Evolutionary conservation across 2,888 invertebrate species (phyloP).

Genomic region (Noctua comes): DNA sequence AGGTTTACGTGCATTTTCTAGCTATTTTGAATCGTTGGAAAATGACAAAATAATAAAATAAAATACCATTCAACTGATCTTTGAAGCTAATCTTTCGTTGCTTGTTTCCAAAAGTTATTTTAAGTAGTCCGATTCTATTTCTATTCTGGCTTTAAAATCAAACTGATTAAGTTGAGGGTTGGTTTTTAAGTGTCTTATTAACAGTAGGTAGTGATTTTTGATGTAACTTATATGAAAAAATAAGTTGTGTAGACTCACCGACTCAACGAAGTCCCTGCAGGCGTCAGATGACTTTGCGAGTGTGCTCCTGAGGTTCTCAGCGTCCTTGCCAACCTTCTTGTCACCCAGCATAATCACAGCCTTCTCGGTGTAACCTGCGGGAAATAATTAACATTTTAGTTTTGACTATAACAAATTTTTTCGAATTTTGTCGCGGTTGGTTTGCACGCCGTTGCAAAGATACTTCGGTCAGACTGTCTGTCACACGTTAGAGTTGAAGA

Average conservation of each 20-base stretch:
- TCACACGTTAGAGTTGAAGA: too few relatives aligned
- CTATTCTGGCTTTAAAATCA: neutral
- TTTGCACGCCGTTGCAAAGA: neutral
- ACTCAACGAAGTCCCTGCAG: slow-evolving; percentile 92
- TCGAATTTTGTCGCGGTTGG: neutral
- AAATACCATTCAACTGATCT: neutral
- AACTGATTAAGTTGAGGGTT: neutral
- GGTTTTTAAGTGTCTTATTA: neutral
- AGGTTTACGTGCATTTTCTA: too few relatives aligned
- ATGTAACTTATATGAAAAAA: neutral
- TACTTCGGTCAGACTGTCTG: neutral
- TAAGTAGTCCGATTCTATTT: neutral
- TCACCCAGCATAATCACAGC: slow-evolving; percentile 92
- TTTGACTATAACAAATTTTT: neutral
- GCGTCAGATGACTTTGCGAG: slow-evolving; percentile 90
- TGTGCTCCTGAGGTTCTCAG: slow-evolving; percentile 88
- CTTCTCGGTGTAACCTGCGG: slow-evolving; percentile 89
- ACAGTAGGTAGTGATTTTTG: too few relatives aligned
- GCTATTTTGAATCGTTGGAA: neutral
- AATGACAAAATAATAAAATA: too few relatives aligned
- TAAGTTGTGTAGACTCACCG: slow-evolving; percentile 84
- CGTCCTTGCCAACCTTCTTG: slow-evolving; percentile 91
- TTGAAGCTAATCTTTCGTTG: neutral
- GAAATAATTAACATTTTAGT: slow-evolving; percentile 1
- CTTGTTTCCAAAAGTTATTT: neutral